Percentiles rank a stretch among this genome's conserved stretches.
Evolutionary conservation across 2,888 invertebrate genomes (phyloP).

Genomic region (Phytoseiulus persimilis): DNA sequence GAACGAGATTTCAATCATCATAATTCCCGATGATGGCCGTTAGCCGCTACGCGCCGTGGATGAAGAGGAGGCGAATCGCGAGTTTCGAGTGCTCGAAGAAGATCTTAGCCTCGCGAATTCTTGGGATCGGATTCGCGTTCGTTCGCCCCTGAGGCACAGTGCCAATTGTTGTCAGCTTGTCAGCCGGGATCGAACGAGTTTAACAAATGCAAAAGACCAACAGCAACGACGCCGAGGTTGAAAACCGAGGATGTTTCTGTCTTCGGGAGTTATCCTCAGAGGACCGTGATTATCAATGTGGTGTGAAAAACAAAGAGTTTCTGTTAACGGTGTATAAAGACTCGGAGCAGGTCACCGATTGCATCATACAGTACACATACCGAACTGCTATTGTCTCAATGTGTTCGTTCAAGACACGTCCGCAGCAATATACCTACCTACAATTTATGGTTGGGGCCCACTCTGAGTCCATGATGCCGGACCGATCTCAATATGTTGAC

Average conservation of each 20-base stretch:
- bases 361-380: background rate
- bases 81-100: background rate
- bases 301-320: background rate
- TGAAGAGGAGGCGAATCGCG: background rate
- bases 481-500: constrained; percentile 38
- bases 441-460: constrained; percentile 11
- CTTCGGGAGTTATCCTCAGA: background rate
- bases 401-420: constrained; percentile 15
- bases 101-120: background rate
- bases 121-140: background rate
- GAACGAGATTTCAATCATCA: background rate
- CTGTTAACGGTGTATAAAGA: background rate
- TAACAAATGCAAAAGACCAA: background rate
- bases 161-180: background rate
- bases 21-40: background rate
- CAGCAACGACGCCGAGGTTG: background rate
- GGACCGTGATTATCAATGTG: background rate
- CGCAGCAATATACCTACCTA: constrained; percentile 21
- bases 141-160: background rate
- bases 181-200: background rate
- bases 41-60: background rate
- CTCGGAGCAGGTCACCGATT: background rate
- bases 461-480: background rate
- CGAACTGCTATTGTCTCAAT: background rate
- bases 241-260: background rate